Base-by-base conservation (phyloP, 2,888 invertebrate species). In the Heliothis peltigera region DNA sequence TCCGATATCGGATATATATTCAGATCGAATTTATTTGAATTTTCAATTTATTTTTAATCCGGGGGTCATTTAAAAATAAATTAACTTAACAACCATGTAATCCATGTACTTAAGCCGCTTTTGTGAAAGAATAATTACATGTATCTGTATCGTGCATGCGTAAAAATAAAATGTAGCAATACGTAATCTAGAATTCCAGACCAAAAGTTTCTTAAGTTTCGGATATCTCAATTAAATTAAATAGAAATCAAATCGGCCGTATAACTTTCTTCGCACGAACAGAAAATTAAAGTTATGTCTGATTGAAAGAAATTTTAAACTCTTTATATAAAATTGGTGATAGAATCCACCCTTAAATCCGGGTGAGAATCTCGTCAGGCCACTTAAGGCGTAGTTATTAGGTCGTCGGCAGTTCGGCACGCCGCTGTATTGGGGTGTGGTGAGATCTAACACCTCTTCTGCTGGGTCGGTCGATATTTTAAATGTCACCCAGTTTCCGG, bases 401-500 rank as follows among this genome's bases (percentile, higher is more conserved):
- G 79, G 76, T 76, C 73, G 73, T 55, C 52, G 57, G 43, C 63
- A 66, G 60, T 70, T 73, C 66, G 75, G 70, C 69, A 64, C 66
- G 62, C 52, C 43, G 59, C 60, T 57, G 69, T 71, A 62, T 75
- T 64, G 77, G 82, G 81, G 81, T 80, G 83, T 77, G 75, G 82
- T 79, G 74, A 39, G 60, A 81, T 80, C 79, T 84, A 83, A 87
- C 84, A 83, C 84, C 72, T 83, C 79, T 85, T 84, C 84, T 82
- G 79, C 78, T 67, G 70, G 80, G 81, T 81, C 85, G 87, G 77
- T 89, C 87, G 88, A 91, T 91, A 89, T 85, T 88, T 87, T 84
- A 89, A 90, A 89, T 89, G 91, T 91, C 91, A 89, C 87, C 86
- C 82, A 86, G 86, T 89, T 91, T 88, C 91, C 88, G 86, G 85